Base-by-base conservation (phyloP, 2,797 vertebrate genomes). In the Coreius guichenoti region DNA sequence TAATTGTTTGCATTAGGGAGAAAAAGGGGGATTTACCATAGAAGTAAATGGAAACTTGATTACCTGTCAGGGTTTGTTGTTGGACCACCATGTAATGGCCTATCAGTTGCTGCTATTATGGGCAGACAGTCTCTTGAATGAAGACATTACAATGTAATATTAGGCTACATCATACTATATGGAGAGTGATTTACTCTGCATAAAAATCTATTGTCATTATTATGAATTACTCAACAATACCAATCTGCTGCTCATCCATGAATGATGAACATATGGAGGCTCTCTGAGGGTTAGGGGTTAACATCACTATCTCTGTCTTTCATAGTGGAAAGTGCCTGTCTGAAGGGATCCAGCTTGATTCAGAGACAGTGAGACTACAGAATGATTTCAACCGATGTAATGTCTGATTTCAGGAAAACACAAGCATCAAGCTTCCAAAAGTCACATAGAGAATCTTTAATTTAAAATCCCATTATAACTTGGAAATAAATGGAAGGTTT, bases 281-380 rank as follows among this genome's bases (percentile, higher is more conserved):
- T 61, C 63, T 76, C 49, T 61, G 36, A 51, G 23, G 72, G 49
- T 61, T 81, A 58, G 47, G 16, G 80, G 11, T 86, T 82, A 58
- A 70, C 47, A 77, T 70, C 39, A 49, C 49, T 63, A 58, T 63
- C 19, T 47, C 21, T 3, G 58, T 74, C 56, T 72, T 23, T 72
- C n/a, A 31, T 43, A 72, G 33, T 65, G 16, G 63, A 31, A 65
- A 65, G 58, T 23, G 51, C 39, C 51, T 65, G 56, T 75, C 56
- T 83, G 29, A 75, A 49, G 29, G 29, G 58, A 17, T 63, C 43
- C 70, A 65, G 29, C 70, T 82, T 73, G 43, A 74, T 43, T 82
- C 26, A 74, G 21, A 47, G 43, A 49, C 54, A 36, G 23, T 77
- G 21, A 74, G 81, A 61, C 21, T 61, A 26, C 21, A 74, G 39